Conservation (phyloP, 2,113 vertebrate genomes). For the Grantiella picta region DNA sequence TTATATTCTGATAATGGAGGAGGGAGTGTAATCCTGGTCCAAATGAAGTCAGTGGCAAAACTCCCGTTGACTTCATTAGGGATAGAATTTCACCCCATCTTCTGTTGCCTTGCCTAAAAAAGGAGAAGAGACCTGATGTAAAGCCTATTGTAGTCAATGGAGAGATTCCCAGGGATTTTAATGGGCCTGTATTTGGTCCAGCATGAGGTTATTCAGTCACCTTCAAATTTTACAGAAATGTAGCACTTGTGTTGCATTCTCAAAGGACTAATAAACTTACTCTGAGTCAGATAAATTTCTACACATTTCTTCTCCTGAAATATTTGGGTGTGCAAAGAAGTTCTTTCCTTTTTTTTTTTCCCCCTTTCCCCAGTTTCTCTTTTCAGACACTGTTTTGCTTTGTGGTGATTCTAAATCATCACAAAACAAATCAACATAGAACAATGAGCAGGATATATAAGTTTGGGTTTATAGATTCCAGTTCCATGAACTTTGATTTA, state of each 20-base stretch:
- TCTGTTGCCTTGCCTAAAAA: conserved; percentile 52
- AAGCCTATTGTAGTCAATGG: conserved; percentile 45
- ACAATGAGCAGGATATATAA: not conserved
- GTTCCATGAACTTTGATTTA: conserved; percentile 13
- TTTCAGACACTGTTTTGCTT: conserved; percentile 26
- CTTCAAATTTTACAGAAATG: conserved; percentile 40
- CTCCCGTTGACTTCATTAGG: conserved; percentile 29
- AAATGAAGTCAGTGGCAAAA: conserved; percentile 55
- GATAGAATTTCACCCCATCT: conserved; percentile 45
- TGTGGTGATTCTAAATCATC: conserved; percentile 2
- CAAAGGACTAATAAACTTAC: conserved; percentile 13
- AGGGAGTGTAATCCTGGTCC: not conserved
- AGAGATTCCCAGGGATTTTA: conserved; percentile 44
- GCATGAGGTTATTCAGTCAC: conserved; percentile 46
- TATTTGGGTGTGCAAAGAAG: not conserved
- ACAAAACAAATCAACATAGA: not conserved
- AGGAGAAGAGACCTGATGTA: conserved; percentile 47
- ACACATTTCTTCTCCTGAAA: not conserved
- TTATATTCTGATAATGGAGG: not conserved
- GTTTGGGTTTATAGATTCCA: conserved; percentile 37
- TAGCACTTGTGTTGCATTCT: conserved; percentile 1
- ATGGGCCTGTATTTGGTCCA: conserved; percentile 28
- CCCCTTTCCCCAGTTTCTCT: not conserved
- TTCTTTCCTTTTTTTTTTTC: not conserved
- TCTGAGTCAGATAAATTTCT: conserved; percentile 14